Conservation (phyloP, 1,140 invertebrate genomes). For the Colletes gigas region DNA sequence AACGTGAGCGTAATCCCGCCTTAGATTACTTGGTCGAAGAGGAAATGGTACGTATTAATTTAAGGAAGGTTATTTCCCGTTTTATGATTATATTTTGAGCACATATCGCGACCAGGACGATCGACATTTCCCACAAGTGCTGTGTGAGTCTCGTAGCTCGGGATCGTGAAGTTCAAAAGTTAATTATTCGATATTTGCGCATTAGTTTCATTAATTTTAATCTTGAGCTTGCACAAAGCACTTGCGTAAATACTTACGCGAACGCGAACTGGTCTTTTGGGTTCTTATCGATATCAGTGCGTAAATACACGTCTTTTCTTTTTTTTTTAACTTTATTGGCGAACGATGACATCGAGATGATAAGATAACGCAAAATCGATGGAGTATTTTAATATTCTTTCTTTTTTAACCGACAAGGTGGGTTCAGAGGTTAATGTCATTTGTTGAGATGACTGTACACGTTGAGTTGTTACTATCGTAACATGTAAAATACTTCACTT, state of each 20-base stretch:
- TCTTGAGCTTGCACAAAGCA: background rate
- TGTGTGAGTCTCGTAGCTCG: background rate
- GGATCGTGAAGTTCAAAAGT: background rate
- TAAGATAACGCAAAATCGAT: background rate
- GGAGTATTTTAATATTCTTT: background rate
- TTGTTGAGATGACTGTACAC: background rate
- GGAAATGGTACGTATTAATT: conserved; percentile 35
- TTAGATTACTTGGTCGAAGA: conserved; percentile 61
- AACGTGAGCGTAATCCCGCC: conserved; percentile 23
- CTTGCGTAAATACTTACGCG: background rate
- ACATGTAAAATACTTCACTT: background rate
- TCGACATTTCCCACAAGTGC: background rate
- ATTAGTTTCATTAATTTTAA: background rate
- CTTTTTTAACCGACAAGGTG: background rate
- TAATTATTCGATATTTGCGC: background rate
- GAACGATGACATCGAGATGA: conserved; percentile 4
- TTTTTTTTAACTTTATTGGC: background rate
- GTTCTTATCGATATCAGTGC: background rate
- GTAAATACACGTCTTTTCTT: background rate
- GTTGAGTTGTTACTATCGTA: background rate
- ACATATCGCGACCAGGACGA: conserved; percentile 24
- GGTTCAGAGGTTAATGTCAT: background rate
- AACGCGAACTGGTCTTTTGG: background rate
- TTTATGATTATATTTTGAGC: conserved; percentile 55
- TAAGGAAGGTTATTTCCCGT: conserved; percentile 36